These are phyloP conservation scores for Digitonthophagus gazella DNA, from an alignment of 2,888 invertebrate species.

Conservation along the genomic window DNA sequence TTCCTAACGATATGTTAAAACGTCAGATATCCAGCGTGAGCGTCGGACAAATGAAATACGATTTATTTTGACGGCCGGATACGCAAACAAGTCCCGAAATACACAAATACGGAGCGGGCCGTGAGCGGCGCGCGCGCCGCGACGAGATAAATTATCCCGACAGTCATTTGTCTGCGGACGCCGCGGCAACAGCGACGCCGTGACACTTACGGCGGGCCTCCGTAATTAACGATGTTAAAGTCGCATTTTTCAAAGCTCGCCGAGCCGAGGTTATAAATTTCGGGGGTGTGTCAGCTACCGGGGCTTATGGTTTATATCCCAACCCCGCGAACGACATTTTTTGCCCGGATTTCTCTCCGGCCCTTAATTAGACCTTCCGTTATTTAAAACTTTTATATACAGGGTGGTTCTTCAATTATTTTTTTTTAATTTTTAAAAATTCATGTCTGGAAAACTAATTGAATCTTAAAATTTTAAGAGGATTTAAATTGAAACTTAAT, in stretches of 20 bases:
- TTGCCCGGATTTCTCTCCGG: no score
- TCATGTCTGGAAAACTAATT: no score
- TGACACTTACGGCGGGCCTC: conserved; percentile 50
- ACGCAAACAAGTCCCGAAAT: not conserved
- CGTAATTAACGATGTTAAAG: conserved; percentile 52
- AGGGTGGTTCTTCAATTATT: no score
- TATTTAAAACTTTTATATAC: no score
- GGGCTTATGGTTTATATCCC: no score
- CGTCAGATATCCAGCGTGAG: not conserved
- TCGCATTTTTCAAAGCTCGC: conserved; percentile 50
- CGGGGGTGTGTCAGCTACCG: conserved; percentile 50
- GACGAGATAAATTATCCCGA: conserved; percentile 46
- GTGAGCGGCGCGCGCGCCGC: not conserved
- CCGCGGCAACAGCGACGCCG: conserved; percentile 47
- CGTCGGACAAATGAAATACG: not conserved
- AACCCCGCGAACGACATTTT: no score
- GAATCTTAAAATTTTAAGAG: no score
- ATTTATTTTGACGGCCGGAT: conserved; percentile 13
- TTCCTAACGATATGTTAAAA: not conserved
- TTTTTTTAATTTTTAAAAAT: no score
- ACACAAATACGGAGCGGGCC: not conserved
- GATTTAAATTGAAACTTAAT: no score
- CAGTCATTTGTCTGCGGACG: conserved; percentile 51
- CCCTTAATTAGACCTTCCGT: no score
- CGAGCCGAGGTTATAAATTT: conserved; percentile 52